Conservation (phyloP, 2,888 invertebrate species). For the Eupithecia dodoneata region DNA sequence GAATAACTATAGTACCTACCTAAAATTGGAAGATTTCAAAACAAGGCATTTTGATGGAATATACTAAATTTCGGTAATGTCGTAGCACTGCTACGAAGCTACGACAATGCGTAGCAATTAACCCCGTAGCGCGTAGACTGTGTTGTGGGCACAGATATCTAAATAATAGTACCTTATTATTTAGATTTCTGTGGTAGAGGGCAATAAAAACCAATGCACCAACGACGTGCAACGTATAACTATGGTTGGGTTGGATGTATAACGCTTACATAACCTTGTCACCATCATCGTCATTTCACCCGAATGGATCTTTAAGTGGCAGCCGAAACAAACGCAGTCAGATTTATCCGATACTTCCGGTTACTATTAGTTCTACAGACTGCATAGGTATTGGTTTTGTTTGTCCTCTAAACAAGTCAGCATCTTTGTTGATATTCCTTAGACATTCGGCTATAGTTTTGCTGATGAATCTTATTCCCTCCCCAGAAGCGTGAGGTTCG, state of each 20-base stretch:
- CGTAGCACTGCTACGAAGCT: background rate
- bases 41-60: background rate
- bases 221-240: too few species aligned
- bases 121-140: too few species aligned
- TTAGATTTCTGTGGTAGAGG: background rate
- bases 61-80: background rate
- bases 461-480: constrained; percentile 9
- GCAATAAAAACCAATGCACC: background rate
- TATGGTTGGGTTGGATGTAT: too few species aligned
- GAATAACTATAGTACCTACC: too few species aligned
- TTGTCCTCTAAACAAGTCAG: background rate
- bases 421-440: background rate
- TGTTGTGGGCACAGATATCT: too few species aligned
- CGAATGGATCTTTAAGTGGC: background rate
- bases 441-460: background rate
- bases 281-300: too few species aligned
- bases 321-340: background rate
- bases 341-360: background rate
- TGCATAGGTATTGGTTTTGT: background rate
- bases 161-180: too few species aligned
- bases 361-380: background rate
- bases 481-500: constrained; percentile 86
- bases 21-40: too few species aligned
- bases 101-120: background rate
- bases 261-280: too few species aligned